These are phyloP conservation scores for Climacteris rufus DNA, from an alignment of 2,113 vertebrate genomes.

Conservation along the genomic window DNA sequence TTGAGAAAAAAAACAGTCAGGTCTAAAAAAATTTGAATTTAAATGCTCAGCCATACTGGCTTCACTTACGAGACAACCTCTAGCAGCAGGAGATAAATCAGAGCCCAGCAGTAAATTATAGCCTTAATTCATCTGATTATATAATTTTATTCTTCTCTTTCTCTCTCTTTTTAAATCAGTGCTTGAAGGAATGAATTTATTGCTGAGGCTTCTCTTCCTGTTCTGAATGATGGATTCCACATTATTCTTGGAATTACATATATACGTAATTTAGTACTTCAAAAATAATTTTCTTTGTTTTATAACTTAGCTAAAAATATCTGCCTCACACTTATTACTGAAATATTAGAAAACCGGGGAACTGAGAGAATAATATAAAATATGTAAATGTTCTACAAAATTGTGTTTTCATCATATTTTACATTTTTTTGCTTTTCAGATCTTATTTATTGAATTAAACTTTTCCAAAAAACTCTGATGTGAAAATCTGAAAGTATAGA, in stretches of 20 bases:
- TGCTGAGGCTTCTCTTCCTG: conserved; percentile 17
- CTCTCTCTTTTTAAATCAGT: conserved; percentile 57
- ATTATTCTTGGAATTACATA: conserved; percentile 41
- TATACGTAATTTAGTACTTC: conserved; percentile 7
- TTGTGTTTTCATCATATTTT: background rate
- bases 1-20: background rate
- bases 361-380: conserved; percentile 49
- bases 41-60: background rate
- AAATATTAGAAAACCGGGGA: conserved; percentile 43
- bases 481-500: conserved; percentile 21
- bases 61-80: conserved; percentile 44
- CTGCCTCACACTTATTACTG: conserved; percentile 21
- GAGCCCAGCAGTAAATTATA: conserved; percentile 69
- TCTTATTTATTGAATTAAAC: background rate
- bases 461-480: background rate
- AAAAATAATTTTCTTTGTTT: conserved; percentile 39
- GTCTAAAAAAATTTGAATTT: conserved; percentile 37
- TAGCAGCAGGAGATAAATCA: conserved; percentile 60
- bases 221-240: conserved; percentile 33
- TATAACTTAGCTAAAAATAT: background rate
- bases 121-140: conserved; percentile 67
- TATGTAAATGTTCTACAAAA: conserved; percentile 25
- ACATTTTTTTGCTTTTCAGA: background rate
- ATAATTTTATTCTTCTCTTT: conserved; percentile 55
- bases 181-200: conserved; percentile 59